These are phyloP conservation scores for Calameuta pallipes DNA, from an alignment of 2,888 invertebrate species.

Conservation along the genomic window DNA sequence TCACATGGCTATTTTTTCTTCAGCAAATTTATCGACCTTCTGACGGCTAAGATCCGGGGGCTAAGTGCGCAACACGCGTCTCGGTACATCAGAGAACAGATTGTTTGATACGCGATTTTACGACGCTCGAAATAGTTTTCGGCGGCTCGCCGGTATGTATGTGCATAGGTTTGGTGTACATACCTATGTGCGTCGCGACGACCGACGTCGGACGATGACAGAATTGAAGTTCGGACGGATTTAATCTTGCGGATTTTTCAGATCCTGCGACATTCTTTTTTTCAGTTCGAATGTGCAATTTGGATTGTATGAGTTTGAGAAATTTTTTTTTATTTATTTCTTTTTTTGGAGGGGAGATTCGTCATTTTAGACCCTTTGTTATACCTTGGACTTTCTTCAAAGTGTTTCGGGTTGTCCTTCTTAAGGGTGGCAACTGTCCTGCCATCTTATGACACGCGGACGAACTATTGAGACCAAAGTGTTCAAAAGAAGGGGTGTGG, in stretches of 20 bases:
- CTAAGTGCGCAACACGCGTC: conserved; percentile 23
- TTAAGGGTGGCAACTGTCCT: neutral
- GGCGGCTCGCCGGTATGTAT: neutral
- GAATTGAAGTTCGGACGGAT: neutral
- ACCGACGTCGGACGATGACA: neutral
- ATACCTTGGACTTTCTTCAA: neutral
- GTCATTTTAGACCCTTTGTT: neutral
- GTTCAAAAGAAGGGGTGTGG: neutral
- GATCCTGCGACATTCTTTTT: neutral
- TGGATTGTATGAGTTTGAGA: neutral
- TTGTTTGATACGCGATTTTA: conserved; percentile 10
- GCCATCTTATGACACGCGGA: conserved; percentile 6
- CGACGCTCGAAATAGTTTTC: conserved; percentile 9
- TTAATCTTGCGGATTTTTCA: neutral
- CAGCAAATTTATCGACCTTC: conserved; percentile 60
- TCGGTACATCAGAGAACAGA: conserved; percentile 9
- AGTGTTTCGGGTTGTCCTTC: neutral
- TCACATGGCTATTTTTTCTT: conserved; percentile 53
- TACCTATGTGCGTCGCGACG: neutral
- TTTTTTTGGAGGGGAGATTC: too few species aligned
- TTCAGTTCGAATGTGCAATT: neutral
- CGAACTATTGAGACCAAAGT: neutral
- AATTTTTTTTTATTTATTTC: neutral
- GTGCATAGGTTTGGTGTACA: neutral
- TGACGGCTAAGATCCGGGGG: conserved; percentile 35